Conservation (phyloP, 2,888 invertebrate genomes). For the Boloria selene region DNA sequence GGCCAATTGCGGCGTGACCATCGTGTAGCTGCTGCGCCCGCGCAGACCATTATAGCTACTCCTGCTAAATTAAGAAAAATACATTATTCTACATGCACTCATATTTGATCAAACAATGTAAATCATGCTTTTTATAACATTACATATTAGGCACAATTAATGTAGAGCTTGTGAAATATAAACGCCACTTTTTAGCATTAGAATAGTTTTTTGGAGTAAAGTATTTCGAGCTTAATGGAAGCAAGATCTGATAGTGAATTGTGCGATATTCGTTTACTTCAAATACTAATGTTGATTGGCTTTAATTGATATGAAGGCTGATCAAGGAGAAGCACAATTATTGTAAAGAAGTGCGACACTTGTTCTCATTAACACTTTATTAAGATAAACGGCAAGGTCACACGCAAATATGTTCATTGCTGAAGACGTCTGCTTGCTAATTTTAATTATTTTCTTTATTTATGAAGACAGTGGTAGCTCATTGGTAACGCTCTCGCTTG, state of each 20-base stretch:
- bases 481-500: too few relatives aligned
- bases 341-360: conserved; percentile 46
- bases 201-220: conserved; percentile 16
- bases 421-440: too few relatives aligned
- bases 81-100: neutral
- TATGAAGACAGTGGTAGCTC: too few relatives aligned
- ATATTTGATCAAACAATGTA: neutral
- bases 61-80: conserved; percentile 57
- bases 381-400: neutral
- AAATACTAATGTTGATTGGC: conserved; percentile 52
- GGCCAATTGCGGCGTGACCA: conserved; percentile 73
- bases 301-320: conserved; percentile 63
- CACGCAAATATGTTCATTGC: too few relatives aligned
- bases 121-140: neutral
- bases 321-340: conserved; percentile 51
- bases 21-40: conserved; percentile 70
- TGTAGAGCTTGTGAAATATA: conserved; percentile 5
- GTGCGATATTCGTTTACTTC: conserved; percentile 18
- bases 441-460: too few relatives aligned
- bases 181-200: conserved; percentile 1
- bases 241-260: conserved; percentile 26
- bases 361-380: conserved; percentile 43
- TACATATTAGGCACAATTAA: too few relatives aligned
- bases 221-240: conserved; percentile 21
- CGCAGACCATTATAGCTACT: conserved; percentile 77